Percentiles rank a stretch among this genome's conserved stretches.
Conservation (phyloP, 2,888 invertebrate species). For the Torymus auratus region DNA sequence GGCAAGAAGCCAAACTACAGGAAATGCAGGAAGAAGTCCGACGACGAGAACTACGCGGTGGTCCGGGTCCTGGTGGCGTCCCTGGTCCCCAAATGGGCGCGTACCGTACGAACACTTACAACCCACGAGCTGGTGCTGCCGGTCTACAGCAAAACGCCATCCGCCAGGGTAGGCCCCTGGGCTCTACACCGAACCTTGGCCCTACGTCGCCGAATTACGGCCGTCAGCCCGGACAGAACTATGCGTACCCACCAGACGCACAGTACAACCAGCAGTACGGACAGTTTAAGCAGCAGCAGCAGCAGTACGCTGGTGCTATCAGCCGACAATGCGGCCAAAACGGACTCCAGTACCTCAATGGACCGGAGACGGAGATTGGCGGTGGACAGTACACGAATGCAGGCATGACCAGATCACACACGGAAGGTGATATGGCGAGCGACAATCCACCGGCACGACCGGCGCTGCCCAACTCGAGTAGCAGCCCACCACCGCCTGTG, state of each 20-base stretch:
- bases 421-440: constrained; percentile 53
- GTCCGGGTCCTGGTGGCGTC: constrained; percentile 59
- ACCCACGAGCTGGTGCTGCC: constrained; percentile 64
- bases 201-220: constrained; percentile 70
- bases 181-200: constrained; percentile 69
- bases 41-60: constrained; percentile 77
- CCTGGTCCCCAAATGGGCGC: constrained; percentile 27
- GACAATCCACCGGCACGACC: constrained; percentile 73
- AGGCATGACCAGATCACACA: constrained; percentile 62
- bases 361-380: constrained; percentile 43
- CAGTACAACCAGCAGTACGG: constrained; percentile 70
- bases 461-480: constrained; percentile 74
- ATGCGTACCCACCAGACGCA: constrained; percentile 60
- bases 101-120: constrained; percentile 68
- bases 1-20: constrained; percentile 83
- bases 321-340: constrained; percentile 63
- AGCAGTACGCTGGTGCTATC: constrained; percentile 60
- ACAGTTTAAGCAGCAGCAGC: constrained; percentile 66
- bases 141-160: constrained; percentile 62
- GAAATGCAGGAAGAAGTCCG: constrained; percentile 91
- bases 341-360: constrained; percentile 64
- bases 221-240: constrained; percentile 45
- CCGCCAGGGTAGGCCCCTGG: constrained; percentile 60
- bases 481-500: constrained; percentile 81
- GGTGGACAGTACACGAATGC: constrained; percentile 19